phyloP scores from a whole-genome alignment of 2,888 invertebrate genomes.

The Stenchaetothrips biformis region DNA sequence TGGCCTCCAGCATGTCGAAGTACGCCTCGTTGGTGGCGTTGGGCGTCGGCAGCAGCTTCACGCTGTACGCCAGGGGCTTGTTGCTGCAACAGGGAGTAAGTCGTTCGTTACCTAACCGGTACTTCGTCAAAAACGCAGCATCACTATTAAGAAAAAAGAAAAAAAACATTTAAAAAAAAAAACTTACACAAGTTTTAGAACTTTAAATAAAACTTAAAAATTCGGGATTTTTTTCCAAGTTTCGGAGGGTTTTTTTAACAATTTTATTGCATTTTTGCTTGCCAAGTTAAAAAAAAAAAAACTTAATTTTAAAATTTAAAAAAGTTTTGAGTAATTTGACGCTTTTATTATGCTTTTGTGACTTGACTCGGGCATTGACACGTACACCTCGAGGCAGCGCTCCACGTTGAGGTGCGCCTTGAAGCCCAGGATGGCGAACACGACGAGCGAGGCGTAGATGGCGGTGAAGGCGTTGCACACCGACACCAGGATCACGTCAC shows the following conservation, averaged over 20 bases:
- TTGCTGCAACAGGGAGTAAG: constrained; percentile 47
- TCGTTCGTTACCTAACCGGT: too few species aligned
- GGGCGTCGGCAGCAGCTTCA: constrained; percentile 44
- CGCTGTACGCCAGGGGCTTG: constrained; percentile 49
- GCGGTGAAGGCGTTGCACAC: constrained; percentile 91
- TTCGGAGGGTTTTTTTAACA: too few species aligned
- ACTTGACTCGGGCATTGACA: constrained; percentile 51
- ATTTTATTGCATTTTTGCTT: too few species aligned
- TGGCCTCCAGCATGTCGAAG: constrained; percentile 47
- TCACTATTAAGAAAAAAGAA: too few species aligned
- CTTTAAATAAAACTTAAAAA: too few species aligned
- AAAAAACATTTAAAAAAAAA: too few species aligned
- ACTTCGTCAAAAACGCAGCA: too few species aligned
- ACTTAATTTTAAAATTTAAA: background rate
- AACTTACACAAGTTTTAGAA: too few species aligned
- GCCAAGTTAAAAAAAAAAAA: too few species aligned
- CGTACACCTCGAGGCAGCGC: constrained; percentile 70
- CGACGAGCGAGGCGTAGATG: constrained; percentile 89
- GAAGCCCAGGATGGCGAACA: constrained; percentile 92
- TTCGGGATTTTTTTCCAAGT: too few species aligned
- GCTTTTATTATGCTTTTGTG: background rate
- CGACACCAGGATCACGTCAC: constrained; percentile 85
- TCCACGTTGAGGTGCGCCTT: constrained; percentile 89
- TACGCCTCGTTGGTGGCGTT: constrained; percentile 57
- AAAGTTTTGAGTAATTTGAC: constrained; percentile 22